Percentiles rank a stretch among this genome's conserved stretches.
Evolutionary conservation across 2,797 vertebrate genomes (phyloP).

Genomic region (Phylloscopus collybita): DNA sequence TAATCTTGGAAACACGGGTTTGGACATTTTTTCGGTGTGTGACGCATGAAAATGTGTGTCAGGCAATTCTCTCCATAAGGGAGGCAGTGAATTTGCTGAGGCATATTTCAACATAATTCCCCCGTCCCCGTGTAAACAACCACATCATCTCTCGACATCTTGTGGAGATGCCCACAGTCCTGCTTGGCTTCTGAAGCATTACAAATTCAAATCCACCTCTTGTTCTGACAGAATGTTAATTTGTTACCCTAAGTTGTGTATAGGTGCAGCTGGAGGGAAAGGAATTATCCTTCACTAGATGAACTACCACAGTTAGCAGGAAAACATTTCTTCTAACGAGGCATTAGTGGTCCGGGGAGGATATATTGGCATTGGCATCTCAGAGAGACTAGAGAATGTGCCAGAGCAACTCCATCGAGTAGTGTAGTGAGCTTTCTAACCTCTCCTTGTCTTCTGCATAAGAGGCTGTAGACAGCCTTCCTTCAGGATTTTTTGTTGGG

Average conservation of each 20-base stretch:
- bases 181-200: background rate
- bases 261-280: background rate
- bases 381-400: accelerated
- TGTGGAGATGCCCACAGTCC: too few relatives aligned
- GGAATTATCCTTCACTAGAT: background rate
- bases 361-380: background rate
- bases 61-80: accelerated
- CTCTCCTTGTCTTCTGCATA: background rate
- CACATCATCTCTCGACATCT: background rate
- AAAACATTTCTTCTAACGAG: background rate
- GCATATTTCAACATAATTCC: background rate
- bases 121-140: background rate
- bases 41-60: background rate
- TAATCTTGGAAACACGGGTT: accelerated
- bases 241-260: accelerated
- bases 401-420: accelerated
- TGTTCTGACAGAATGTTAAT: accelerated
- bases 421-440: background rate
- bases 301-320: background rate
- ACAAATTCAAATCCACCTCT: background rate
- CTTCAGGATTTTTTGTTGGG: background rate
- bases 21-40: accelerated
- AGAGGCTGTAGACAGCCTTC: background rate
- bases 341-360: background rate
- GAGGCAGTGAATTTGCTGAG: accelerated